These are phyloP conservation scores for Spheniscus humboldti DNA, from an alignment of 2,797 vertebrate genomes.

Conservation along the genomic window DNA sequence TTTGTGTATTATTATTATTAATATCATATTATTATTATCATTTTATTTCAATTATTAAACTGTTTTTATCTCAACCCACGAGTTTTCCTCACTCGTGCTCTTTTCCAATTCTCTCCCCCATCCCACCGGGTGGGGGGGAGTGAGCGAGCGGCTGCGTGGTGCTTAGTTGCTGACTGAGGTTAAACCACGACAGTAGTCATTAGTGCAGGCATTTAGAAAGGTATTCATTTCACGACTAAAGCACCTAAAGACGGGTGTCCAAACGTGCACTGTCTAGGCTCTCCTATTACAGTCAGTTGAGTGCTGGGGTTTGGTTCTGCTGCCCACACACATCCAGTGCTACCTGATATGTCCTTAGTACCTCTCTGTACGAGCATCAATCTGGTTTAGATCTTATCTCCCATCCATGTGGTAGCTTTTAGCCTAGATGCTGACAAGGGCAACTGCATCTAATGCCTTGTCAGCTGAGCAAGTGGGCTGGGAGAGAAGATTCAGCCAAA, in stretches of 20 bases:
- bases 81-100: too few relatives aligned
- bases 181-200: too few relatives aligned
- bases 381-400: neutral
- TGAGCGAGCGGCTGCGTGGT: too few relatives aligned
- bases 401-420: neutral
- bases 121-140: too few relatives aligned
- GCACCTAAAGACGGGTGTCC: neutral
- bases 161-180: too few relatives aligned
- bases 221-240: neutral
- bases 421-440: neutral
- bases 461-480: neutral
- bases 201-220: neutral
- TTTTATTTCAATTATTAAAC: too few relatives aligned
- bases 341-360: neutral
- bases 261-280: neutral
- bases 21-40: too few relatives aligned
- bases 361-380: neutral
- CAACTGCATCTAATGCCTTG: neutral
- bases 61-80: too few relatives aligned
- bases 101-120: too few relatives aligned
- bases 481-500: neutral
- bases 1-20: too few relatives aligned
- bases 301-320: neutral
- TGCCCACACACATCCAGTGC: neutral
- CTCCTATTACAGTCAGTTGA: accelerated